These are phyloP conservation scores for Pherbina coryleti DNA, from an alignment of 2,888 invertebrate species.

Conservation along the genomic window DNA sequence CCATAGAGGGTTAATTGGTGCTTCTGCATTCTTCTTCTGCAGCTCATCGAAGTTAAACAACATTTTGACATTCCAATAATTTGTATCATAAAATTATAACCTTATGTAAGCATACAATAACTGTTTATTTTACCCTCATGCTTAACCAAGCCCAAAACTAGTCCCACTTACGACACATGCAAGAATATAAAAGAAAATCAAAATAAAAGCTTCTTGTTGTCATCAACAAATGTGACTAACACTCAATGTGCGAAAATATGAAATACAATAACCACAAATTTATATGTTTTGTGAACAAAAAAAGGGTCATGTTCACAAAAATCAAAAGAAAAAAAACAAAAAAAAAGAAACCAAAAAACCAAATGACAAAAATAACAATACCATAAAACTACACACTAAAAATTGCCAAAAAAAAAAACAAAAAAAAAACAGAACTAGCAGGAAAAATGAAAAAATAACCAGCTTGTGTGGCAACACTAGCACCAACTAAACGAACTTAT, in stretches of 20 bases:
- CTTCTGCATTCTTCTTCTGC: too few species aligned
- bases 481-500: not conserved
- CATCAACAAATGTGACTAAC: slow-evolving; percentile 34
- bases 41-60: too few species aligned
- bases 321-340: not conserved
- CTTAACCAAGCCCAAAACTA: not conserved
- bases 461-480: not conserved
- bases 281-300: slow-evolving; percentile 8
- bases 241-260: slow-evolving; percentile 21
- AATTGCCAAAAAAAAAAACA: not conserved
- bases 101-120: too few species aligned
- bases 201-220: slow-evolving; percentile 35
- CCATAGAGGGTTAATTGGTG: too few species aligned
- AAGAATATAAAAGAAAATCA: not conserved
- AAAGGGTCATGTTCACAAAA: slow-evolving; percentile 5
- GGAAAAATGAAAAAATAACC: not conserved
- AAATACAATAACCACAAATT: slow-evolving; percentile 13
- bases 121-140: too few species aligned
- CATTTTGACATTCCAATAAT: too few species aligned
- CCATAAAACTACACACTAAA: not conserved
- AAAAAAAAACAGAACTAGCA: not conserved
- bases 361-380: not conserved
- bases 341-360: too few species aligned
- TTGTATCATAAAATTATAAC: too few species aligned
- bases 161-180: not conserved